phyloP scores from a whole-genome alignment of 2,797 vertebrate species.

The Menidia menidia region DNA sequence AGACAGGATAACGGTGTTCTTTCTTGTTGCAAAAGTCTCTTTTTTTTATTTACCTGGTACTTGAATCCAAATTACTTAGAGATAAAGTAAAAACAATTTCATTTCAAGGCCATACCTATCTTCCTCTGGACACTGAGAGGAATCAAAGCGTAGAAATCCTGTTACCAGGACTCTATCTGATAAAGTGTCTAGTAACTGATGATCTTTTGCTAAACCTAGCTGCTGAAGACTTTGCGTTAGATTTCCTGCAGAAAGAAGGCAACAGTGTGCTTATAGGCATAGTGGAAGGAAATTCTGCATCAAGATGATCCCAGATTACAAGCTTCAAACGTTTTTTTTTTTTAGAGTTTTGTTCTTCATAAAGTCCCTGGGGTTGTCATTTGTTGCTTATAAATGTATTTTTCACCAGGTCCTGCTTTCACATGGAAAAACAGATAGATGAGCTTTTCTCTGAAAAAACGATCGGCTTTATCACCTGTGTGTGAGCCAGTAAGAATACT shows the following conservation, averaged over 20 bases:
- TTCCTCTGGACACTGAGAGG: constrained; percentile 46
- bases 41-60: constrained; percentile 54
- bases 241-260: constrained; percentile 60
- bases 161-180: constrained; percentile 60
- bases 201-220: constrained; percentile 61
- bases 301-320: constrained; percentile 63
- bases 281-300: constrained; percentile 58
- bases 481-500: constrained; percentile 8
- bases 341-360: constrained; percentile 21
- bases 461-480: constrained; percentile 13
- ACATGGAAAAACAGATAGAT: constrained; percentile 21
- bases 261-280: constrained; percentile 63
- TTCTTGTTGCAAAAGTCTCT: constrained; percentile 55
- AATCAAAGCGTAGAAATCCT: constrained; percentile 58
- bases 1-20: constrained; percentile 57
- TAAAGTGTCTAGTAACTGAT: constrained; percentile 68
- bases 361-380: constrained; percentile 43
- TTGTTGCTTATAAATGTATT: constrained; percentile 40
- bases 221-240: constrained; percentile 51
- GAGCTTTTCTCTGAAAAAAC: constrained; percentile 28
- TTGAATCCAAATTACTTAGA: constrained; percentile 47
- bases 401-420: constrained; percentile 19
- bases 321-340: constrained; percentile 23
- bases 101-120: constrained; percentile 62
- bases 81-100: constrained; percentile 50